Conservation (phyloP, 2,888 invertebrate species). For the Pristionchus exspectatus region DNA sequence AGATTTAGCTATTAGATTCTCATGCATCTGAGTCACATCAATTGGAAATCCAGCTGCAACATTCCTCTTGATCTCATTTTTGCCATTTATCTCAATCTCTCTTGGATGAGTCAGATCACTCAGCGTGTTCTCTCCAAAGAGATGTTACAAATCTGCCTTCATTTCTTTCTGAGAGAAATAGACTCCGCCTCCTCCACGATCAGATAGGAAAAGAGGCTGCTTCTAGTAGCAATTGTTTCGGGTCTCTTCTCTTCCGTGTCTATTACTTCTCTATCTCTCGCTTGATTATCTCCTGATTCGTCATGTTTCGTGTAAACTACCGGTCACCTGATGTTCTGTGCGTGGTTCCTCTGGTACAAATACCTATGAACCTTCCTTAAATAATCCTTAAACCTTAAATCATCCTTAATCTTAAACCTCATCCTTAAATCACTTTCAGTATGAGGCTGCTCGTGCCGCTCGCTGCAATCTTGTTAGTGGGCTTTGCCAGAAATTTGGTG, state of each 20-base stretch:
- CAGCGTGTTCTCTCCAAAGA: constrained; percentile 20
- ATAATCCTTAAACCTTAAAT: no score
- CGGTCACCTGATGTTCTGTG: background rate
- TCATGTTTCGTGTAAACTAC: background rate
- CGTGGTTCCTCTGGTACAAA: background rate
- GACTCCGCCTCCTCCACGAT: constrained; percentile 9
- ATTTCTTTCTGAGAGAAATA: background rate
- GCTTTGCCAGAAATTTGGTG: constrained; percentile 2
- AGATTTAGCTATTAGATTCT: background rate
- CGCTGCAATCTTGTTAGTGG: constrained; percentile 32
- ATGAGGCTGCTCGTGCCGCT: constrained; percentile 50
- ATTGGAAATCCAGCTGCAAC: background rate
- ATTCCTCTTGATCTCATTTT: background rate
- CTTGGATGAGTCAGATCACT: background rate
- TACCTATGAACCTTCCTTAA: background rate
- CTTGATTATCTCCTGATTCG: background rate
- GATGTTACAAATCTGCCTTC: constrained; percentile 17
- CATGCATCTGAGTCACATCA: background rate
- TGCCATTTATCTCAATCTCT: background rate
- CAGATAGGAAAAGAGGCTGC: background rate
- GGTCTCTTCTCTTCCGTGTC: background rate
- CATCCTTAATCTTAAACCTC: background rate
- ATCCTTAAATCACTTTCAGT: background rate
- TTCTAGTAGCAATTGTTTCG: constrained; percentile 25
- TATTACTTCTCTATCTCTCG: background rate